Percentiles rank a stretch among this genome's conserved stretches.
Evolutionary conservation across 2,888 invertebrate genomes (phyloP).

Genomic region (Bugula neritina): DNA sequence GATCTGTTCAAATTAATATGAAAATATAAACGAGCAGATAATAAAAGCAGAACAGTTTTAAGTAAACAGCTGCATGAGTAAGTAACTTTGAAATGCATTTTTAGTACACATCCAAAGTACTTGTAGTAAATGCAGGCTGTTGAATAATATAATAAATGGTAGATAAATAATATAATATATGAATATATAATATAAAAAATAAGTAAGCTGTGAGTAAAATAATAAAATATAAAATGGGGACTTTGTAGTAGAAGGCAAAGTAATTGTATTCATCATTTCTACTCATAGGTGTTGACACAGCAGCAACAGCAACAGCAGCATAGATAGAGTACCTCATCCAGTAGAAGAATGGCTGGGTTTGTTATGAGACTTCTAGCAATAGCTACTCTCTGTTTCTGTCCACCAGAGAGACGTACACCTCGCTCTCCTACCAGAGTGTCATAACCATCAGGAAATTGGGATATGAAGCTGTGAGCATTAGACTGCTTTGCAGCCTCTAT

Average conservation of each 20-base stretch:
- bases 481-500: constrained; percentile 45
- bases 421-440: constrained; percentile 49
- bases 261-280: background rate
- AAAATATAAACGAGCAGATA: too few species aligned
- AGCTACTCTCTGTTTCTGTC: constrained; percentile 50
- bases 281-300: background rate
- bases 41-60: too few species aligned
- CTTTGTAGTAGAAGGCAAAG: background rate
- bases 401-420: constrained; percentile 49
- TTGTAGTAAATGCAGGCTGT: too few species aligned
- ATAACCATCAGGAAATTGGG: constrained; percentile 45
- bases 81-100: too few species aligned
- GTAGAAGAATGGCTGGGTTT: constrained; percentile 45
- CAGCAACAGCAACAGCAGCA: background rate
- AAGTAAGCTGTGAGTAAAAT: too few species aligned
- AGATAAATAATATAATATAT: too few species aligned
- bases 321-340: constrained; percentile 42
- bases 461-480: constrained; percentile 50
- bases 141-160: too few species aligned
- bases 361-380: constrained; percentile 48
- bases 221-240: too few species aligned
- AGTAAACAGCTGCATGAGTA: too few species aligned
- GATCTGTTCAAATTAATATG: too few species aligned
- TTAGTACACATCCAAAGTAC: too few species aligned
- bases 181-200: too few species aligned